Conservation (phyloP, 2,888 invertebrate species). For the Heliconius sara region DNA sequence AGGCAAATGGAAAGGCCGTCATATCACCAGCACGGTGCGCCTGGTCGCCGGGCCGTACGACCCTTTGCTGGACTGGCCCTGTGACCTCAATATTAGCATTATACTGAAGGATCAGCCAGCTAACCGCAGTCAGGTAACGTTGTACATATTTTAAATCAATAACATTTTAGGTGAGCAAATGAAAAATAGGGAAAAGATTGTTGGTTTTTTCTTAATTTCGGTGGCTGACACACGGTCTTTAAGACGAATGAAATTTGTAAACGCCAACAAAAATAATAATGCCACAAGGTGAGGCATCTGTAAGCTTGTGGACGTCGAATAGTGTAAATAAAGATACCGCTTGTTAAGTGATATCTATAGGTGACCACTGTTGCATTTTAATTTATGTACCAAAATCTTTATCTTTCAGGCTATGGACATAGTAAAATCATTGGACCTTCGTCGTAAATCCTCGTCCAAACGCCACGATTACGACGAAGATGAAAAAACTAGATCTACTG, state of each 20-base stretch:
- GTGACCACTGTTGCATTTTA: background rate
- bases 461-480: slow-evolving; percentile 71
- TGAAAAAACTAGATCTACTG: slow-evolving; percentile 62
- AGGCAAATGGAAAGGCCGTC: slow-evolving; percentile 90
- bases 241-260: too few species aligned
- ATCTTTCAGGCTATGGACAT: slow-evolving; percentile 84
- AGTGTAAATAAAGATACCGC: too few species aligned
- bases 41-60: slow-evolving; percentile 89
- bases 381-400: slow-evolving; percentile 37
- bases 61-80: slow-evolving; percentile 89
- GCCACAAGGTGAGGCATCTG: too few species aligned
- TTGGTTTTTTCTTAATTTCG: too few species aligned
- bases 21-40: slow-evolving; percentile 87
- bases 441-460: slow-evolving; percentile 72
- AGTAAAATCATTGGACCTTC: slow-evolving; percentile 83
- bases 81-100: slow-evolving; percentile 86
- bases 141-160: too few species aligned
- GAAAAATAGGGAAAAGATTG: too few species aligned
- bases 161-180: too few species aligned
- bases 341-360: background rate
- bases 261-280: too few species aligned
- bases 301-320: too few species aligned
- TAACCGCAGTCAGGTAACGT: slow-evolving; percentile 71
- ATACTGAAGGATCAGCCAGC: slow-evolving; percentile 86
- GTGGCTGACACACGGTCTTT: too few species aligned